Base-by-base conservation (phyloP, 2,113 vertebrate species). In the Notiomystis cincta region DNA sequence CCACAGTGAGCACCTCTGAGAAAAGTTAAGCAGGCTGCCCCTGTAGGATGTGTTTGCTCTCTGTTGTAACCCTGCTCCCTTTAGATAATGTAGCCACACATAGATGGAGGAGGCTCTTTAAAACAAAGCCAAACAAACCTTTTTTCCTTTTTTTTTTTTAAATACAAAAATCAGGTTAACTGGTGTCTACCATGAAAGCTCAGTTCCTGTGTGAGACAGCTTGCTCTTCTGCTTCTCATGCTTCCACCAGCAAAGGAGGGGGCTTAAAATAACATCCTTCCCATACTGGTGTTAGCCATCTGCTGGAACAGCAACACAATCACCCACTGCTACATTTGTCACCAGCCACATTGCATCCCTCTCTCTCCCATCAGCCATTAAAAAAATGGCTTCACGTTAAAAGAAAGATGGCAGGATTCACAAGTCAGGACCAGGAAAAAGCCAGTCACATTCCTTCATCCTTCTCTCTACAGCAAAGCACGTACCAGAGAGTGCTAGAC, bases 221-320 rank as follows among this genome's bases (percentile, higher is more conserved):
- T 87, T 0, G 0, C 40, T 67, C 33, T 51, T 92, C 83, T 87
- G 94, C 56, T 84, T 67, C 89, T 95, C 60, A 58, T 15, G 1
- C 89, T 90, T 75, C 82, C 75, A 38, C 37, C 38, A 61, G 76
- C 53, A 67, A 73, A 95, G 44, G 19, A 84, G 37, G 33, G 38
- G 40, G 24, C 80, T 91, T 91, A 94, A 95, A 97, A 95, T 78
- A 95, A 81, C 87, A 75, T 37, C 56, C 48, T 89, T 62, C 65
- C 77, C 44, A 9, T 90, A 38, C 67, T 70, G 58, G 71, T 73
- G 71, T 54, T 37, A 56, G 70, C 92, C 87, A 72, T 71, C 50
- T 95, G 94, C 78, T 77, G 44, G 62, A 81, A 62, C 40, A 82
- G 78, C 66, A 72, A 53, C 47, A 54, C 3, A 0, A 21, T 40